These are phyloP conservation scores for Paramormyrops hopkinsi DNA, from an alignment of 2,797 vertebrate genomes.

Conservation along the genomic window DNA sequence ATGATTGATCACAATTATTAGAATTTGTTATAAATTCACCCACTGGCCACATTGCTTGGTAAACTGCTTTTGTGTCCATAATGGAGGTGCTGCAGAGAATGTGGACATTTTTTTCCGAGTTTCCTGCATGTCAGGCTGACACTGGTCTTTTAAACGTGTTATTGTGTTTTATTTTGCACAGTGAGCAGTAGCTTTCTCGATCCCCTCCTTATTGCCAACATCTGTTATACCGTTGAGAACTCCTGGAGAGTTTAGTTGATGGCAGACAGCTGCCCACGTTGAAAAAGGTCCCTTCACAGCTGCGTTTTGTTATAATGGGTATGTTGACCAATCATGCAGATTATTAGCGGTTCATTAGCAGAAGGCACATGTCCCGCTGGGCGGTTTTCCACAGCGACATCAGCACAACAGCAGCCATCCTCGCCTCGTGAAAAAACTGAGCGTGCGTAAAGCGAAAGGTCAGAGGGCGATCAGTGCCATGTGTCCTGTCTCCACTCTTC, in stretches of 20 bases:
- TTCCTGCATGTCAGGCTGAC: background rate
- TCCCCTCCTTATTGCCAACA: background rate
- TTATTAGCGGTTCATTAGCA: conserved; percentile 2
- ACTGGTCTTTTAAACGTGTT: background rate
- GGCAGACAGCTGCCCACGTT: background rate
- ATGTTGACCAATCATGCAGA: background rate
- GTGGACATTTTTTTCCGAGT: background rate
- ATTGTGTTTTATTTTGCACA: background rate
- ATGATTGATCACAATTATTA: background rate
- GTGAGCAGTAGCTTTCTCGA: background rate
- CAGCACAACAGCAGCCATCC: background rate
- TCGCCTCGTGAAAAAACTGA: background rate
- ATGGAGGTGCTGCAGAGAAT: background rate
- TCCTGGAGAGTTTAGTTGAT: background rate
- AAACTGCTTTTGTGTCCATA: background rate
- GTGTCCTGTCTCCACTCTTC: background rate
- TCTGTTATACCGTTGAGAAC: background rate
- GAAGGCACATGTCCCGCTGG: background rate
- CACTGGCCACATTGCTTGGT: background rate
- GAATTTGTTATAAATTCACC: background rate
- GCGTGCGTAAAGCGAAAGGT: background rate
- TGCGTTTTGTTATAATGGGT: background rate
- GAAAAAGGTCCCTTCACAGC: background rate
- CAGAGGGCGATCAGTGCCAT: background rate
- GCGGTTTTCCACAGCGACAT: background rate